phyloP scores from a whole-genome alignment of 2,113 vertebrate species.

The Pagrus major region DNA sequence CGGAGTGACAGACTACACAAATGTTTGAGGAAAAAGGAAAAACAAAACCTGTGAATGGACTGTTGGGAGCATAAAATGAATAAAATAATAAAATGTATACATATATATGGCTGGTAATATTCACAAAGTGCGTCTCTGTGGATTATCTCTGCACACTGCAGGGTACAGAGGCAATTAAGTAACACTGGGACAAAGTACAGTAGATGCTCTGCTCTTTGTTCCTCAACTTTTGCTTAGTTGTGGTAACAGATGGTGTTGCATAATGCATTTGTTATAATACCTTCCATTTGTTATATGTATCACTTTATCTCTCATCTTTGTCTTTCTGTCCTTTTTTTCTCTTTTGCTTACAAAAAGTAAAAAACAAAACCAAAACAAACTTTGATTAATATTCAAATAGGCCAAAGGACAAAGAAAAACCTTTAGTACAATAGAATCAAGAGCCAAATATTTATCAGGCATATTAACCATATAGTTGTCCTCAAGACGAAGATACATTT shows the following conservation, averaged over 20 bases:
- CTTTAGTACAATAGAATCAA: neutral
- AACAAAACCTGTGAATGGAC: conserved; percentile 1
- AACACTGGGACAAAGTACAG: conserved; percentile 18
- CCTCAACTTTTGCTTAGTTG: conserved; percentile 34
- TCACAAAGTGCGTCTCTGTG: neutral
- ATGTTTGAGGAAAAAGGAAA: neutral
- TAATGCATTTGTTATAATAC: conserved; percentile 40
- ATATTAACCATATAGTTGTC: neutral
- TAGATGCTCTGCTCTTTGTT: conserved; percentile 37
- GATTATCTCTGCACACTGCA: conserved; percentile 21
- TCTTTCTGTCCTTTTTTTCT: neutral
- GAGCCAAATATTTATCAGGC: neutral
- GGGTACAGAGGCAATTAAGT: conserved; percentile 23
- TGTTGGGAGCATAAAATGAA: neutral
- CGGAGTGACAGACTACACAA: conserved; percentile 1
- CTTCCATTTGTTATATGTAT: conserved; percentile 7
- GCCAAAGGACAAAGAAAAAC: neutral
- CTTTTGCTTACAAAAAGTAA: neutral
- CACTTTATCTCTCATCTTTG: conserved; percentile 7
- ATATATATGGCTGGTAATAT: neutral
- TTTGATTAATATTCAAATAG: neutral
- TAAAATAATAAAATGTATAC: neutral
- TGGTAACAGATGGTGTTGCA: conserved; percentile 33
- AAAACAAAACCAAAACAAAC: no score
- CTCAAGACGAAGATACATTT: neutral